Evolutionary conservation across 92 coral and sea anemone genomes (phyloP), one percentile per base, ranked within the genome.

Genomic region (Paragorgia papillata): DNA sequence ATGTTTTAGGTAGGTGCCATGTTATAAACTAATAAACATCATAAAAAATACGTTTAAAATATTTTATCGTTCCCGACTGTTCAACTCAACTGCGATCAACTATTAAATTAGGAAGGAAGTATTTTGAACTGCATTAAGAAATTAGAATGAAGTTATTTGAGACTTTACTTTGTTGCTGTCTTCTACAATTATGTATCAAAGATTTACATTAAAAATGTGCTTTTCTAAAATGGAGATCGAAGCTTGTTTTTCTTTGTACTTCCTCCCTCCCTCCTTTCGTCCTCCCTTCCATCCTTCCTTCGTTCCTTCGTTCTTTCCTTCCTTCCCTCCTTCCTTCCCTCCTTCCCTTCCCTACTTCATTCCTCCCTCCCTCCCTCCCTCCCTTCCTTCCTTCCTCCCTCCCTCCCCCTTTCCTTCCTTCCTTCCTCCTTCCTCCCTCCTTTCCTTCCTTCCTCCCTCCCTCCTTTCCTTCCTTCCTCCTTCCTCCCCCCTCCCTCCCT

Each of bases 311-410:
- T 65, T 39, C 50, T 3, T 24, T 65, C 48, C 62, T 65, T 39
- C 73, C 50, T 40, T 65, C 43, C 73, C 21, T 65, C 73, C 73
- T 29, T 65, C 73, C 53, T 46, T 46, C 44, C 69, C 8, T 30
- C 66, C 46, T 50, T n/a, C 18, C 51, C 22, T 33, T 21, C 31
- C 40, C 35, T 73, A 5, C 9, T n/a, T 12, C 20, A 7, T 17
- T 41, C 17, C 19, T 39, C 51, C 13, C 31, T 33, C 29, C 15
- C 22, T 37, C n/a, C 58, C 64, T 50, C 7, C 39, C 26, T 51
- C 33, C 7, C 13, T 62, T 19, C 34, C 9, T 37, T 18, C 25
- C 19, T 30, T 28, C 17, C 19, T 39, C 51, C 13, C 31, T 33
- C 29, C 15, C 22, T 37, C n/a, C 58, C 64, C 14, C 29, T 27